Evolutionary conservation across 2,888 invertebrate genomes (phyloP).

Genomic region (Cataglyphis rosenhaueri): DNA sequence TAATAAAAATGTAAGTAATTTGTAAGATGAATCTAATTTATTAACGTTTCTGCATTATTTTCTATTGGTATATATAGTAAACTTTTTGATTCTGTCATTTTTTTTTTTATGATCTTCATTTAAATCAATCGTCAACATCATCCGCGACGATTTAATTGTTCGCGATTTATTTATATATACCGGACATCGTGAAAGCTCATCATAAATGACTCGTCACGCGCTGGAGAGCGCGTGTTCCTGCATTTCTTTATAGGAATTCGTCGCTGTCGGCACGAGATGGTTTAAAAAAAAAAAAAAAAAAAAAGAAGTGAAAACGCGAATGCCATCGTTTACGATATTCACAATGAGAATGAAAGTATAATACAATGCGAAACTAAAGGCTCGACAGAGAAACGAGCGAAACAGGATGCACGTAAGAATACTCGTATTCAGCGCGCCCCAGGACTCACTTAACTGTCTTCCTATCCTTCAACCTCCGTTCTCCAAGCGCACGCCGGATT

Average conservation of each 20-base stretch:
- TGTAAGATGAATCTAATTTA: neutral
- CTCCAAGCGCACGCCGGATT: conserved; percentile 27
- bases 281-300: neutral
- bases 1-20: neutral
- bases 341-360: neutral
- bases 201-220: conserved; percentile 27
- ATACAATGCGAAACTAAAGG: neutral
- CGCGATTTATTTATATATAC: conserved; percentile 4
- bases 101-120: neutral
- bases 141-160: neutral
- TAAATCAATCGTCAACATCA: neutral
- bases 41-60: neutral
- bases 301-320: neutral
- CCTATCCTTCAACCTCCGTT: conserved; percentile 11
- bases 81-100: neutral
- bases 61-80: neutral
- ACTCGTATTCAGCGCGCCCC: conserved; percentile 23
- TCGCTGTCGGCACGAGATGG: neutral
- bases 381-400: conserved; percentile 6
- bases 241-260: conserved; percentile 21
- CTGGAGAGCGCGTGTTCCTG: neutral
- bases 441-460: conserved; percentile 54
- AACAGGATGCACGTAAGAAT: conserved; percentile 39
- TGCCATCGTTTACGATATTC: neutral
- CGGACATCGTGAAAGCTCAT: neutral